phyloP scores from a whole-genome alignment of 1,140 invertebrate species.

The Sminthurides bifidus region DNA sequence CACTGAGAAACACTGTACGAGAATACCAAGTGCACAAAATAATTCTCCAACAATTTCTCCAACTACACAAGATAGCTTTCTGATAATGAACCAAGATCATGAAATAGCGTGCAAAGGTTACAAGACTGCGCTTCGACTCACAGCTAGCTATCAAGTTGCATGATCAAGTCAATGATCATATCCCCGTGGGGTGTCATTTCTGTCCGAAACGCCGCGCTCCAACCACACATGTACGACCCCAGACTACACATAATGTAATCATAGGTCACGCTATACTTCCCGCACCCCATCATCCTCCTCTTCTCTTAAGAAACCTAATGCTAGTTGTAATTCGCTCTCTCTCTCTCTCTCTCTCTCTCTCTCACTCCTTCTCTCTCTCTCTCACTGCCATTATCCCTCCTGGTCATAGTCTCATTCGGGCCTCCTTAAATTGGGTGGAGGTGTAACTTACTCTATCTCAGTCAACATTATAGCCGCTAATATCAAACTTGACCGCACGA shows the following conservation, averaged over 20 bases:
- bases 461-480: too few species aligned
- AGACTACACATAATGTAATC: conserved; percentile 25
- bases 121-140: too few species aligned
- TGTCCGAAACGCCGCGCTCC: conserved; percentile 13
- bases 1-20: too few species aligned
- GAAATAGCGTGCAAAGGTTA: conserved; percentile 27
- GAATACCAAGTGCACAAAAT: too few species aligned
- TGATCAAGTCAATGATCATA: conserved; percentile 28
- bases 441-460: too few species aligned
- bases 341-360: conserved; percentile 9
- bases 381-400: conserved; percentile 7
- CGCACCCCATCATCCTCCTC: too few species aligned
- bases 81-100: conserved; percentile 29
- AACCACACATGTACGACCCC: conserved; percentile 2
- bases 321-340: conserved; percentile 17
- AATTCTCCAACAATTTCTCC: too few species aligned
- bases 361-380: conserved; percentile 16
- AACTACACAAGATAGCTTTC: neutral
- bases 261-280: conserved; percentile 26
- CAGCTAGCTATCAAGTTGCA: conserved; percentile 20
- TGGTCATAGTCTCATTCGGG: too few species aligned
- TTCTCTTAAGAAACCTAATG: too few species aligned
- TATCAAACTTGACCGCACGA: too few species aligned
- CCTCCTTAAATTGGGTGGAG: too few species aligned
- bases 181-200: conserved; percentile 30